These are phyloP conservation scores for Caenorhabditis latens DNA, from an alignment of 1,140 invertebrate genomes.

Conservation along the genomic window DNA sequence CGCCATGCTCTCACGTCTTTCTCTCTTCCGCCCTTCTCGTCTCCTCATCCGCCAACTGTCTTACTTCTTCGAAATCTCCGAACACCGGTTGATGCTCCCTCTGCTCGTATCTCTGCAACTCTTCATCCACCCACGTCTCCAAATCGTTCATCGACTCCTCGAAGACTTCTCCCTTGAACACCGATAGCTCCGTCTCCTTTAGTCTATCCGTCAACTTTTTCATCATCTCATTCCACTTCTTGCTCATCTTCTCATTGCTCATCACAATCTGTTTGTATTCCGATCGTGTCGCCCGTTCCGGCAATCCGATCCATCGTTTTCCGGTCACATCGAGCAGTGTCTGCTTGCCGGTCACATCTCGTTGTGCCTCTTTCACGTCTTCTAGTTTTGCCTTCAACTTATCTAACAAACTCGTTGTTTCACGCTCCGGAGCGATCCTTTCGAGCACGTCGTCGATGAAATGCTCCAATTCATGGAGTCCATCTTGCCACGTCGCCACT, in stretches of 20 bases:
- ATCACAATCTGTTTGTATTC: slow-evolving; percentile 59
- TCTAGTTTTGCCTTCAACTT: slow-evolving; percentile 55
- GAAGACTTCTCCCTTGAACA: slow-evolving; percentile 58
- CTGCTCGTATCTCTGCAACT: slow-evolving; percentile 80
- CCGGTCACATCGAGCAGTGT: slow-evolving; percentile 57
- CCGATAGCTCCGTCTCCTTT: slow-evolving; percentile 83
- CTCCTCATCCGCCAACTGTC: slow-evolving; percentile 85
- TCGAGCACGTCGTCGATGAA: slow-evolving; percentile 36
- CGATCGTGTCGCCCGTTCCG: slow-evolving; percentile 30
- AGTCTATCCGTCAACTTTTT: slow-evolving; percentile 53
- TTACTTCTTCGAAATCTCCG: slow-evolving; percentile 88
- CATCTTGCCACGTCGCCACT: slow-evolving; percentile 54
- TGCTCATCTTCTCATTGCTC: slow-evolving; percentile 59
- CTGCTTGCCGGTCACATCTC: slow-evolving; percentile 13
- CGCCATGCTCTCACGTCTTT: slow-evolving; percentile 78
- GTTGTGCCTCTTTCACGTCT: slow-evolving; percentile 48
- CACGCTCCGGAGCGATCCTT: neutral
- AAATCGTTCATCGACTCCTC: slow-evolving; percentile 60
- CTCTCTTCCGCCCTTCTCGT: slow-evolving; percentile 79
- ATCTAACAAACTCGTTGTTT: slow-evolving; percentile 45
- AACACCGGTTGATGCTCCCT: slow-evolving; percentile 89
- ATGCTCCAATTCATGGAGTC: slow-evolving; percentile 48
- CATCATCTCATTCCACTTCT: slow-evolving; percentile 34
- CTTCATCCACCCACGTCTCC: slow-evolving; percentile 59
- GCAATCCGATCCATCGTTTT: slow-evolving; percentile 53